Percentiles rank a stretch among this genome's conserved stretches.
phyloP scores from a whole-genome alignment of 1,140 invertebrate species.

The Diprion similis region DNA sequence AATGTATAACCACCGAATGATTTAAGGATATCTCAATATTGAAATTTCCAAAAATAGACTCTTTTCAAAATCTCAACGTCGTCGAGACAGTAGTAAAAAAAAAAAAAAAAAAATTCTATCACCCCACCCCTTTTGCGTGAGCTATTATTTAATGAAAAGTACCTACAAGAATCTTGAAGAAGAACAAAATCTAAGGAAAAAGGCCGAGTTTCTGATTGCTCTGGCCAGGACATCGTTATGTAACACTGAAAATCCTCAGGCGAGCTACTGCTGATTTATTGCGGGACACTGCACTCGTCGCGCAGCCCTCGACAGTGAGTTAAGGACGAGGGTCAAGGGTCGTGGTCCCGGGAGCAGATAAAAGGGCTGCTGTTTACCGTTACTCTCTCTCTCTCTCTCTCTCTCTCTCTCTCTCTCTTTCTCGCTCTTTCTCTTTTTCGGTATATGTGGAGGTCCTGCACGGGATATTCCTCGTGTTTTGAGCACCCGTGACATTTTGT shows the following conservation, averaged over 20 bases:
- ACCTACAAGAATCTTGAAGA: too few relatives aligned
- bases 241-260: conserved; percentile 2
- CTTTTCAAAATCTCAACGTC: too few relatives aligned
- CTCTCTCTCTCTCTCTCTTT: too few relatives aligned
- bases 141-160: neutral
- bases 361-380: conserved; percentile 40
- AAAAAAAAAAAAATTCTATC: neutral
- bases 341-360: conserved; percentile 23
- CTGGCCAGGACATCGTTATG: conserved; percentile 11
- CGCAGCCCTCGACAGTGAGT: conserved; percentile 9
- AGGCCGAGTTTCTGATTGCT: too few relatives aligned
- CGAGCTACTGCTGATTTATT: conserved; percentile 28
- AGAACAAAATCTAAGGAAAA: too few relatives aligned
- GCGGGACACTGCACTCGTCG: conserved; percentile 35
- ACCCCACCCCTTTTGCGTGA: neutral
- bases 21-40: too few relatives aligned
- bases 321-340: neutral
- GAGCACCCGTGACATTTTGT: conserved; percentile 9
- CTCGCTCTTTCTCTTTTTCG: conserved; percentile 36
- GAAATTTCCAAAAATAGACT: too few relatives aligned
- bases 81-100: too few relatives aligned
- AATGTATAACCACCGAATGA: too few relatives aligned
- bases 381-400: conserved; percentile 38
- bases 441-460: conserved; percentile 28
- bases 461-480: conserved; percentile 17